phyloP scores from a whole-genome alignment of 1,140 invertebrate genomes.

The Caenorhabditis briggsae region DNA sequence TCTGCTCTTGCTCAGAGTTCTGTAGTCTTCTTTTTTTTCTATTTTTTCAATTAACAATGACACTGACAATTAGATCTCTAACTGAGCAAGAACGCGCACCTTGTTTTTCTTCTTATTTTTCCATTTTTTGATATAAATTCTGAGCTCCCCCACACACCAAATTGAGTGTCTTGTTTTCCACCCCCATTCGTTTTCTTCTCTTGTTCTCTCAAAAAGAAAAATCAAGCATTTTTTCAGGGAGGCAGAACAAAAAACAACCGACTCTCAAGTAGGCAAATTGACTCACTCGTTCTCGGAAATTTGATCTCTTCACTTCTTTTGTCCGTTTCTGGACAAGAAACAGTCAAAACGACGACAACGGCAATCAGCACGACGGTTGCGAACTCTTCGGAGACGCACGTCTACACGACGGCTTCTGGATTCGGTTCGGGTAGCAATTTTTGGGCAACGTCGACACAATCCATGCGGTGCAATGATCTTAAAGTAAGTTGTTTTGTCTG shows the following conservation, averaged over 20 bases:
- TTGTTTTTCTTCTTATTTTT: constrained; percentile 11
- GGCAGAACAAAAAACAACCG: background rate
- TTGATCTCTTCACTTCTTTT: too few species aligned
- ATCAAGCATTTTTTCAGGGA: background rate
- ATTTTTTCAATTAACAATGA: constrained; percentile 17
- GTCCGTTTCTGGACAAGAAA: background rate
- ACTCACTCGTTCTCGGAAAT: background rate
- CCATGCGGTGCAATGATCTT: constrained; percentile 24
- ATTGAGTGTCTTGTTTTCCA: background rate
- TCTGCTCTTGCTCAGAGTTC: background rate
- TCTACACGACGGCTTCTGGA: background rate
- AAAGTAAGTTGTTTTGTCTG: background rate
- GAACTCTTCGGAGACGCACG: constrained; percentile 27
- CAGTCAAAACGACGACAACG: background rate
- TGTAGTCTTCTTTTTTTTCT: background rate
- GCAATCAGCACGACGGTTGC: constrained; percentile 19
- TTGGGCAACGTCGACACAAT: background rate
- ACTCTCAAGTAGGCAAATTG: background rate
- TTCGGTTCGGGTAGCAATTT: background rate
- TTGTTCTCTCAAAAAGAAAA: background rate
- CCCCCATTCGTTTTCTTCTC: background rate
- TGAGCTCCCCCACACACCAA: background rate
- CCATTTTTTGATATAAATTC: background rate
- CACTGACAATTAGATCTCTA: background rate
- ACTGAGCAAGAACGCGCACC: background rate